Base-by-base conservation (phyloP, 2,797 vertebrate genomes). In the Psittacula derbiana region DNA sequence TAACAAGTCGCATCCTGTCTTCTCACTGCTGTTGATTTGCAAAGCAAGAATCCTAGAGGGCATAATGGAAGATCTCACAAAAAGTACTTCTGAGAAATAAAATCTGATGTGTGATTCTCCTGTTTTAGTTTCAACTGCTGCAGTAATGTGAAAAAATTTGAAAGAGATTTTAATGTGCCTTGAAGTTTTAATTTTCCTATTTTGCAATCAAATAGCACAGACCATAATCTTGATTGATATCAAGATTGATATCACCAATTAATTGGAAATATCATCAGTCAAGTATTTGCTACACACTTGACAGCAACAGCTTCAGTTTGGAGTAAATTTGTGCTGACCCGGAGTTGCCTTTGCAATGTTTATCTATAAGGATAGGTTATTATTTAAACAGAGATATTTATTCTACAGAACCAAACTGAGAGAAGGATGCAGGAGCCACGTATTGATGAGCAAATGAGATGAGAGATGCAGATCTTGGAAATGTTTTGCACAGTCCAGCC, bases 1-100 rank as follows among this genome's bases (percentile, higher is more conserved):
- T 86, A 89, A 92, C 91, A 93, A 95, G 88, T 91, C 13, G 0
- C 40, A 73, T 95, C 91, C 62, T 95, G 92, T 96, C 49, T 95
- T 94, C 76, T 90, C 41, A 66, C 44, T 46, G 62, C 46, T 76
- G 88, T 81, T 88, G 85, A 85, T 80, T 58, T 93, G 71, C 75
- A 90, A 83, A 83, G 43, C 62, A 89, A 88, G 44, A 95, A 75
- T 94, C 75, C 87, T 85, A 81, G 80, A 86, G 80, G 88, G 71
- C 44, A 90, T 80, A 88, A 65, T 80, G 40, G 27, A 36, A 93
- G 31, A 58, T 60, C 40, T 86, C 67, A 75, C 25, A 72, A 62
- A 89, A 75, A 79, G 3, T 69, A 27, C 23, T 76, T 66, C 61
- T 92, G 67, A 95, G 70, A 90, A 79, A 58, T 87, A 70, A 87